These are phyloP conservation scores for Chalcosyrphus nemorum DNA, from an alignment of 2,888 invertebrate genomes.

Conservation along the genomic window DNA sequence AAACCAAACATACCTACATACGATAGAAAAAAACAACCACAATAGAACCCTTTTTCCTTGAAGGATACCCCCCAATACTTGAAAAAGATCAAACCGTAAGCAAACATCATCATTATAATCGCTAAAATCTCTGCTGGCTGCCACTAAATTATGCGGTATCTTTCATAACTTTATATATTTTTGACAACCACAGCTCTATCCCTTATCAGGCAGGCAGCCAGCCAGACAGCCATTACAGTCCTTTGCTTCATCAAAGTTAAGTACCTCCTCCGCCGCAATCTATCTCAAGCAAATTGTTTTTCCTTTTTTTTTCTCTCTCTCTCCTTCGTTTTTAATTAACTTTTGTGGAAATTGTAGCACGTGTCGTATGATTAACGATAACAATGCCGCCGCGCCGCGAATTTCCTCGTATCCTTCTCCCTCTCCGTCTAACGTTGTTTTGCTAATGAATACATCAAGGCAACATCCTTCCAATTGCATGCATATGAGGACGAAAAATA, in stretches of 20 bases:
- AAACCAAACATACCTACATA: too few species aligned
- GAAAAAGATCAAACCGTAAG: not conserved
- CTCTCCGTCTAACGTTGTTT: too few species aligned
- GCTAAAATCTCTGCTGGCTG: not conserved
- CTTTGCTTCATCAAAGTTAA: conserved; percentile 2
- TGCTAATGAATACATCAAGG: not conserved
- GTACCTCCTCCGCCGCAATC: conserved; percentile 10
- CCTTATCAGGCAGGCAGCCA: conserved; percentile 34
- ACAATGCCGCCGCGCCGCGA: not conserved
- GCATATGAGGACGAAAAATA: not conserved
- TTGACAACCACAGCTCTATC: conserved; percentile 43
- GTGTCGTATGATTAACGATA: conserved; percentile 55
- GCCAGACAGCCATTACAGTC: not conserved
- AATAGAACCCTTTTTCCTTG: not conserved
- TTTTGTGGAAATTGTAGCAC: conserved; percentile 39
- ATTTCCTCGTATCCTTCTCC: too few species aligned
- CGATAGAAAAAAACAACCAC: not conserved
- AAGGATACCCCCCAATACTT: too few species aligned
- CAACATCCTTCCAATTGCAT: not conserved
- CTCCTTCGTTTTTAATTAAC: conserved; percentile 26
- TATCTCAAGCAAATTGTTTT: not conserved
- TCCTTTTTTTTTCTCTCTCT: too few species aligned
- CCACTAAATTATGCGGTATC: conserved; percentile 34
- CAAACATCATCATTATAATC: conserved; percentile 4
- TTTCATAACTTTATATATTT: conserved; percentile 16